Conservation (phyloP, 2,113 vertebrate species). For the Arenaria interpres region DNA sequence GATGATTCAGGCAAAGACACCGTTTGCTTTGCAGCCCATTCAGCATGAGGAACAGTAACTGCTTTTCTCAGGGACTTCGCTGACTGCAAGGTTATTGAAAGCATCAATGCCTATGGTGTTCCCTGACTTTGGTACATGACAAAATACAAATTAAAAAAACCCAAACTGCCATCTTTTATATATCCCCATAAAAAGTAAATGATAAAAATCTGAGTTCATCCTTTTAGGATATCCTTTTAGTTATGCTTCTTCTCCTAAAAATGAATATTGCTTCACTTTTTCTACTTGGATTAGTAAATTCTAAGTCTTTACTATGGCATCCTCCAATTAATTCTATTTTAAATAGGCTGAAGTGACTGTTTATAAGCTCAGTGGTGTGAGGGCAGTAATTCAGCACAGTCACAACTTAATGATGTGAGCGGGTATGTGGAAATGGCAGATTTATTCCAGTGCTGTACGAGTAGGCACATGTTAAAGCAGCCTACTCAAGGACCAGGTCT, state of each 20-base stretch:
- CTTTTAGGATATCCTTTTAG: not conserved
- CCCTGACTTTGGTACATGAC: not conserved
- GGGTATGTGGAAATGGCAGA: not conserved
- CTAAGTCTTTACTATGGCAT: not conserved
- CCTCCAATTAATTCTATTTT: not conserved
- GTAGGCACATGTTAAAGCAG: not conserved
- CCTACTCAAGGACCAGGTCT: not conserved
- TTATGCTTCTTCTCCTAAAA: not conserved
- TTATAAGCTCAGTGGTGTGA: not conserved
- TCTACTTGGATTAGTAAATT: not conserved
- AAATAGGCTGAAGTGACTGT: not conserved
- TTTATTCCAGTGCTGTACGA: not conserved
- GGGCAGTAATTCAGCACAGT: not conserved
- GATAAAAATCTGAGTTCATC: not conserved
- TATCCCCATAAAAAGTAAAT: not conserved
- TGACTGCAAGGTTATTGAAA: not conserved
- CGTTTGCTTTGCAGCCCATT: not conserved
- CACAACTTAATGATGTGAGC: not conserved
- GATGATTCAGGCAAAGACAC: not conserved
- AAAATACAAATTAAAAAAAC: not conserved
- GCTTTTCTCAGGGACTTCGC: not conserved
- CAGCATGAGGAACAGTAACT: not conserved
- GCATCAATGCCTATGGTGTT: not conserved
- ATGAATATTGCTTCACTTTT: not conserved
- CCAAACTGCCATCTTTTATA: not conserved